Percentiles rank a stretch among this genome's conserved stretches.
These are phyloP conservation scores for Drosophila biarmipes DNA, from an alignment of 1,140 invertebrate species.

Conservation along the genomic window DNA sequence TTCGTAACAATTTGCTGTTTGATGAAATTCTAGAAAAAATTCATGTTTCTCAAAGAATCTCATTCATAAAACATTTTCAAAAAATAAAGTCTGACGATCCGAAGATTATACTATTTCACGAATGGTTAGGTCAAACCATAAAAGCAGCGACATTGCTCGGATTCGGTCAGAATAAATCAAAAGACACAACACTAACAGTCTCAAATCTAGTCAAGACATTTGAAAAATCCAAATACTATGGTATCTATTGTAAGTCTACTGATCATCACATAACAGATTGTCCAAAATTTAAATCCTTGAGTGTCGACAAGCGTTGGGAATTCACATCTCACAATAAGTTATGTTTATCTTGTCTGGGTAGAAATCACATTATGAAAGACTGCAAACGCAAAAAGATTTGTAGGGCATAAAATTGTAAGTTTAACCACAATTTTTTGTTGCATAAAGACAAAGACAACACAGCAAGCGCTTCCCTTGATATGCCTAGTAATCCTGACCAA, in stretches of 20 bases:
- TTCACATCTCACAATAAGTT: conserved; percentile 4
- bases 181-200: conserved; percentile 15
- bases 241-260: conserved; percentile 19
- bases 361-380: conserved; percentile 7
- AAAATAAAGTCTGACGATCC: not conserved
- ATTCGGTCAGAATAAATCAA: conserved; percentile 10
- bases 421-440: conserved; percentile 13
- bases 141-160: conserved; percentile 10
- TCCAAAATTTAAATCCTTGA: conserved; percentile 12
- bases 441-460: conserved; percentile 12
- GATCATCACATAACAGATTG: conserved; percentile 12
- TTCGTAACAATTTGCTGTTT: conserved; percentile 20
- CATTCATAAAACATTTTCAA: conserved; percentile 16
- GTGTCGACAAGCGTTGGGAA: conserved; percentile 14
- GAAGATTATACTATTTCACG: conserved; percentile 6
- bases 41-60: conserved; percentile 10
- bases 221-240: conserved; percentile 12
- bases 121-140: conserved; percentile 17
- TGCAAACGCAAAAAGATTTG: conserved; percentile 15
- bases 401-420: conserved; percentile 1
- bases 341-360: conserved; percentile 13
- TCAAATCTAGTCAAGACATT: conserved; percentile 1
- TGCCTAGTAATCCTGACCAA: not conserved
- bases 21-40: conserved; percentile 25
- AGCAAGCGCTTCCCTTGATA: not conserved